These are phyloP conservation scores for Zoanthus sociatus DNA, from an alignment of 92 coral and sea anemone species.

Conservation along the genomic window DNA sequence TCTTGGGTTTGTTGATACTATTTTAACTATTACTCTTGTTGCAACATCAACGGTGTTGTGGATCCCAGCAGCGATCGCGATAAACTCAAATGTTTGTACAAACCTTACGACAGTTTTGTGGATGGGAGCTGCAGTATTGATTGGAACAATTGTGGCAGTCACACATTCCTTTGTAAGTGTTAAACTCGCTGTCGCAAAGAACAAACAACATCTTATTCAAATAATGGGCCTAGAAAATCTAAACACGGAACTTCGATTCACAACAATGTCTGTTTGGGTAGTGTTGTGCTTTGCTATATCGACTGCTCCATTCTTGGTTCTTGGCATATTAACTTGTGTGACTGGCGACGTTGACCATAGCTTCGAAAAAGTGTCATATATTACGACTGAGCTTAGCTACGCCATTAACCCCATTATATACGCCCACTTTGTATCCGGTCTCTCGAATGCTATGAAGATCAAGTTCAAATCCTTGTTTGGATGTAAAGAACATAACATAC, in stretches of 20 bases:
- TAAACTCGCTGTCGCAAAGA: neutral
- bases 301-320: neutral
- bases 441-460: conserved; percentile 10
- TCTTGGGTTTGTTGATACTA: neutral
- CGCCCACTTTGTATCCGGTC: neutral
- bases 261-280: conserved; percentile 14
- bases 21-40: conserved; percentile 10
- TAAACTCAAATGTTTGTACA: neutral
- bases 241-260: neutral
- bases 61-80: neutral
- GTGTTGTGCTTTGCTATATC: neutral
- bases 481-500: neutral
- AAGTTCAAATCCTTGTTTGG: neutral
- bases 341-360: neutral
- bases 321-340: neutral
- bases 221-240: conserved; percentile 18
- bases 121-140: neutral
- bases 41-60: conserved; percentile 28
- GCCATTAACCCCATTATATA: conserved; percentile 22
- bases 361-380: neutral
- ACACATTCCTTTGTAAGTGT: neutral
- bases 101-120: neutral
- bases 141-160: neutral
- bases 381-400: neutral
- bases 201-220: conserved; percentile 11